phyloP scores from a whole-genome alignment of 2,888 invertebrate species.

The Merodon equestris region DNA sequence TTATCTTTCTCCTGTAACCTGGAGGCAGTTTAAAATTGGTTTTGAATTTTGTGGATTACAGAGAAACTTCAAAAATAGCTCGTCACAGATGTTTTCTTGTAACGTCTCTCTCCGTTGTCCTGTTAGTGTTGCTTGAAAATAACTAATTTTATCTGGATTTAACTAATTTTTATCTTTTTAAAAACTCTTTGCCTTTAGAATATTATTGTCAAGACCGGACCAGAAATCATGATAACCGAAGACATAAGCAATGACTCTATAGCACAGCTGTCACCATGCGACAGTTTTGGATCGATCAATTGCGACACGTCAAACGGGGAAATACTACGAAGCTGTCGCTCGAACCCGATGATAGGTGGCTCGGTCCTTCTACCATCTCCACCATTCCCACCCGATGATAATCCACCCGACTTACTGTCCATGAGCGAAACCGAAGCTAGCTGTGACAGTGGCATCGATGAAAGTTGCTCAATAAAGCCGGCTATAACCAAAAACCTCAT shows the following conservation, averaged over 20 bases:
- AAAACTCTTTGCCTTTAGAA: slow-evolving; percentile 7
- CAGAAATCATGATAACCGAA: slow-evolving; percentile 56
- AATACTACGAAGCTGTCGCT: slow-evolving; percentile 73
- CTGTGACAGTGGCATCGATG: slow-evolving; percentile 76
- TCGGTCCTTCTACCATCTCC: slow-evolving; percentile 74
- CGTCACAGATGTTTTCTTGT: too few species aligned
- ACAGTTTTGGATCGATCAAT: slow-evolving; percentile 43
- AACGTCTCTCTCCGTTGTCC: too few species aligned
- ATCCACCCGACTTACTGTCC: slow-evolving; percentile 73
- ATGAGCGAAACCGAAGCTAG: slow-evolving; percentile 74
- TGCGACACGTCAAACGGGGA: slow-evolving; percentile 67
- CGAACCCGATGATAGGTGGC: slow-evolving; percentile 78
- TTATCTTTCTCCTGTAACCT: too few species aligned
- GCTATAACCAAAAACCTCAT: slow-evolving; percentile 40
- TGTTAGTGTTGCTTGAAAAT: too few species aligned
- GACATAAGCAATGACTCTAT: slow-evolving; percentile 51
- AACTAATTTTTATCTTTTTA: not conserved
- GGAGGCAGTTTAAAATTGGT: too few species aligned
- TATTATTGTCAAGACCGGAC: slow-evolving; percentile 27
- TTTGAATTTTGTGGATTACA: too few species aligned
- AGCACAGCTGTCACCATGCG: slow-evolving; percentile 56
- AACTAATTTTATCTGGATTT: too few species aligned
- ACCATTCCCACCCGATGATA: slow-evolving; percentile 71
- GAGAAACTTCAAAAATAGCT: too few species aligned
- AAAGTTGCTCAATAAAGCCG: slow-evolving; percentile 67